Base-by-base conservation (phyloP, 2,888 invertebrate species). In the Formica aserva region DNA sequence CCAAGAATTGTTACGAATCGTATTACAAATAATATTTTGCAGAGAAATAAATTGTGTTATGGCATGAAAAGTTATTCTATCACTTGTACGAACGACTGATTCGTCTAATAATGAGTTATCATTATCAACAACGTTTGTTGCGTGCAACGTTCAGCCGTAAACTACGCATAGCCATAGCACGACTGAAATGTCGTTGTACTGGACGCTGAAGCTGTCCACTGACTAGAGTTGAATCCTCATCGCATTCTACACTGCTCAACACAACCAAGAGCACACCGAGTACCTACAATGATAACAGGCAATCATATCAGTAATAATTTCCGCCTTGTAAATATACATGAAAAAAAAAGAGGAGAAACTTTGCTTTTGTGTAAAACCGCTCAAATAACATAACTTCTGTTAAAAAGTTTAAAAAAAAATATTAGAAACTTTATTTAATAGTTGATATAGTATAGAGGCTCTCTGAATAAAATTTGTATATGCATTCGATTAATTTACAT, bases 91-190 rank as follows among this genome's bases (percentile, higher is more conserved):
- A 69, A 57, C 18, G 72, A 80, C 22, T 13, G 71, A 82, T 55
- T 69, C 60, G 29, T 77, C 66, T 57, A n/a, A 8, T 52, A 83
- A 65, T 22, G 75, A 90, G 67, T 87, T 71, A 52, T 84, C 80
- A 8, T 72, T 84, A 92, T 94, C 92, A 94, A 92, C 94, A 94
- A 87, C 94, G 94, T 91, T 94, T 94, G 86, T 94, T 94, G 65
- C 94, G 94, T 78, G 94, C 92, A 52, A 94, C 94, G 63, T 94
- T 94, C 22, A 94, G 91, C 13, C 97, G 96, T 63, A 98, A 95
- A 74, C 98, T 97, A 18, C 98, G 96, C 98, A 98, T 98, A 22
- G 98, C 98, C 97, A 98, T 97, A 18, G 98, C 98, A 90, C 98
- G 96, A 95, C 98, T 98, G 95, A 98, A 98, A 94, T 98, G 98